Conservation (phyloP, 2,888 invertebrate genomes). For the Lydus trimaculatus region DNA sequence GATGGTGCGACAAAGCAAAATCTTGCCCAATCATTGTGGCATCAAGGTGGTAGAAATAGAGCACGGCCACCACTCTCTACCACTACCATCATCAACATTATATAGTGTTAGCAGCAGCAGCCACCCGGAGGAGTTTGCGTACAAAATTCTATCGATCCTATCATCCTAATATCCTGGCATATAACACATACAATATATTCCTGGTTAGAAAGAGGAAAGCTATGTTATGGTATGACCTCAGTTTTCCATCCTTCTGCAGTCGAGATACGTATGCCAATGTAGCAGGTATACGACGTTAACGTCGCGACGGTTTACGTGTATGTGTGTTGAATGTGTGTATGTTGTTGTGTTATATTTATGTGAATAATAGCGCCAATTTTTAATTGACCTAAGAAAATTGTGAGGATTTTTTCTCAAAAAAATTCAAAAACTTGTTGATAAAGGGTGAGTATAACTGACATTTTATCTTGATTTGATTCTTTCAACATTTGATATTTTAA, state of each 20-base stretch:
- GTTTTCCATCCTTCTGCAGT: conserved; percentile 55
- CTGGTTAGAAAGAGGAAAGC: conserved; percentile 62
- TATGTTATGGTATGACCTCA: conserved; percentile 59
- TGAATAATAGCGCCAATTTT: not conserved
- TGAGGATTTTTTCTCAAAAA: not conserved
- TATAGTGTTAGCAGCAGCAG: not conserved
- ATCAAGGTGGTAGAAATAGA: not conserved
- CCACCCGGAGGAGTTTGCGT: conserved; percentile 43
- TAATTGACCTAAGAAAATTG: not conserved
- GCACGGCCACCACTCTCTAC: not conserved
- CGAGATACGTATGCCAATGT: conserved; percentile 40
- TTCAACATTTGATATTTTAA: too few species aligned
- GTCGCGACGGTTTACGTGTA: conserved; percentile 22
- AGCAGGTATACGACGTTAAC: conserved; percentile 33
- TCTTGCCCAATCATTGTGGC: not conserved
- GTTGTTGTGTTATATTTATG: not conserved
- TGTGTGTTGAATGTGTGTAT: conserved; percentile 18
- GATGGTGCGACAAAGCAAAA: not conserved
- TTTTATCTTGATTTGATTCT: too few species aligned
- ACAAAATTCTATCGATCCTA: conserved; percentile 43
- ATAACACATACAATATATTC: conserved; percentile 59
- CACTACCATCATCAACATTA: not conserved
- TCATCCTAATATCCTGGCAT: conserved; percentile 53
- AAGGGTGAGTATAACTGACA: not conserved
- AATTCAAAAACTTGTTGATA: too few species aligned